Percentiles rank a stretch among this genome's conserved stretches.
phyloP scores from a whole-genome alignment of 2,113 vertebrate species.

The Tychaedon coryphoeus region DNA sequence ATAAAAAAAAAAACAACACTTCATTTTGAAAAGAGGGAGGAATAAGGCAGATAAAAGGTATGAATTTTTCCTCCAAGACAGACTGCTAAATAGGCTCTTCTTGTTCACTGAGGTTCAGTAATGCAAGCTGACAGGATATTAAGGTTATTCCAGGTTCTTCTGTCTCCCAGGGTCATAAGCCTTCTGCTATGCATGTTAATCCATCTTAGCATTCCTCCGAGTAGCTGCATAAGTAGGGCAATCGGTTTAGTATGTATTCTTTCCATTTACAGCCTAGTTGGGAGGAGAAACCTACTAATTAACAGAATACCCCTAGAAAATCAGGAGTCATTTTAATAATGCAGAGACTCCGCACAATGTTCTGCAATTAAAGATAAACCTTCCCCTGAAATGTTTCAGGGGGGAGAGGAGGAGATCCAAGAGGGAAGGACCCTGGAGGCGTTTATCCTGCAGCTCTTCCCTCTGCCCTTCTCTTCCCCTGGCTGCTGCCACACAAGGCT shows the following conservation, averaged over 20 bases:
- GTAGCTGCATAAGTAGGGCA: conserved; percentile 78
- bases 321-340: conserved; percentile 40
- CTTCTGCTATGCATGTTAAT: conserved; percentile 82
- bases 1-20: not conserved
- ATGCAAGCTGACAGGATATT: conserved; percentile 84
- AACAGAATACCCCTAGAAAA: conserved; percentile 57
- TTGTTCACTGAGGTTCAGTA: conserved; percentile 79
- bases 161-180: conserved; percentile 82
- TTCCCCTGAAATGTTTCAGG: not conserved
- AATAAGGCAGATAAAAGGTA: conserved; percentile 51
- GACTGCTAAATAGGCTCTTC: conserved; percentile 77
- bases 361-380: conserved; percentile 29
- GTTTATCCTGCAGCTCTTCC: not conserved
- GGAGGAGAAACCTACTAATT: conserved; percentile 71
- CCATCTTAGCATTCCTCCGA: conserved; percentile 72
- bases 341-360: not conserved
- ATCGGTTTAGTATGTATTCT: conserved; percentile 68
- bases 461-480: not conserved
- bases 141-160: conserved; percentile 84
- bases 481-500: not conserved
- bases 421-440: not conserved
- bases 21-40: conserved; percentile 19
- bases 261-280: conserved; percentile 63
- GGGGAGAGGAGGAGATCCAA: not conserved
- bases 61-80: conserved; percentile 61